A percentile compares a stretch with the other conserved stretches of the same genome.
These are phyloP conservation scores for Hirtodrosophila histrioides DNA, from an alignment of 2,888 invertebrate genomes.

Conservation along the genomic window DNA sequence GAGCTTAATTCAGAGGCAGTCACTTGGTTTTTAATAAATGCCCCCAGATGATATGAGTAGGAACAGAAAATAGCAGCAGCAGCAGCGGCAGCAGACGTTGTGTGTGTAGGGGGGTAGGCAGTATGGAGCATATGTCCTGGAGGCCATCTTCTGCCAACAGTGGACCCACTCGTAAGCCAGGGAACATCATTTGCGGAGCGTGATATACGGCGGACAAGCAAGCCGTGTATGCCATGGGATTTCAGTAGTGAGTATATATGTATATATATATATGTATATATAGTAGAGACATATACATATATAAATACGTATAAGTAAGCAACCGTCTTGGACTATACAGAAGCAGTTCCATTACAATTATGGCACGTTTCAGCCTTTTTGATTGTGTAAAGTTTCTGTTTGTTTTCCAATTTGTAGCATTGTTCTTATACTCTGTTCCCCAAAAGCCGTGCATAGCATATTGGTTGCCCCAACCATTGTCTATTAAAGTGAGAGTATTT, in stretches of 20 bases:
- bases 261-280: no score
- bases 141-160: no score
- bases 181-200: not conserved
- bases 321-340: no score
- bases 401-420: conserved; percentile 25
- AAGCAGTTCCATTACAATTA: conserved; percentile 26
- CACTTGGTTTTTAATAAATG: conserved; percentile 54
- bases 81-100: no score
- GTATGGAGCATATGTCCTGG: not conserved
- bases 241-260: no score
- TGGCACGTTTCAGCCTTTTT: conserved; percentile 34
- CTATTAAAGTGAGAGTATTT: no score
- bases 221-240: no score
- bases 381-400: conserved; percentile 20
- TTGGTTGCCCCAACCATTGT: no score
- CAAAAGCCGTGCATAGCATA: no score
- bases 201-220: no score
- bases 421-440: not conserved
- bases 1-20: conserved; percentile 39
- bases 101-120: not conserved
- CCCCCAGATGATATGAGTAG: conserved; percentile 7
- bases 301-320: no score
- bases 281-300: no score
- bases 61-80: not conserved
- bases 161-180: not conserved